A percentile compares a stretch with the other conserved stretches of the same genome.
These are phyloP conservation scores for Hippocampus abdominalis DNA, from an alignment of 2,113 vertebrate genomes.

Conservation along the genomic window DNA sequence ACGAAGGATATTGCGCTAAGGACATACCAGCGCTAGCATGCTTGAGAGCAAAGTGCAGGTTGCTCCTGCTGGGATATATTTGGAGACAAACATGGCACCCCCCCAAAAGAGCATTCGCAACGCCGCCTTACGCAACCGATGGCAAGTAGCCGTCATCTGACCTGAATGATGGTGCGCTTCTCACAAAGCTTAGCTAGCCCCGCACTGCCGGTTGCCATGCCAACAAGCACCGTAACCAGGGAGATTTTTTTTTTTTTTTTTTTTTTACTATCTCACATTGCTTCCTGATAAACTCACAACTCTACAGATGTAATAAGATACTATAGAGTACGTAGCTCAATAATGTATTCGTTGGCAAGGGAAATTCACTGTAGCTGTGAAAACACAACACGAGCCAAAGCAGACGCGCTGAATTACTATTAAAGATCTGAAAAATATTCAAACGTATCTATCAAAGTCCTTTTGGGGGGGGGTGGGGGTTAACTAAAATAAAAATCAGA, in stretches of 20 bases:
- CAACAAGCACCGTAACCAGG: conserved; percentile 40
- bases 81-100: neutral
- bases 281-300: neutral
- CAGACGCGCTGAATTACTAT: neutral
- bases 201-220: conserved; percentile 45
- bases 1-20: too few relatives aligned
- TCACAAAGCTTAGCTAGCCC: conserved; percentile 28
- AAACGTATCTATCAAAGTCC: too few relatives aligned
- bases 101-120: neutral
- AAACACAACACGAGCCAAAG: neutral
- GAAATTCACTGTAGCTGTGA: neutral
- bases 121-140: neutral
- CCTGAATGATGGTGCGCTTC: conserved; percentile 20
- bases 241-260: conserved; percentile 22
- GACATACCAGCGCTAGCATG: too few relatives aligned
- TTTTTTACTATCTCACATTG: neutral
- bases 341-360: neutral
- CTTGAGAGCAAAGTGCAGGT: too few relatives aligned
- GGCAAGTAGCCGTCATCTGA: conserved; percentile 1
- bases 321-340: neutral
- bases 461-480: too few relatives aligned
- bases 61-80: neutral
- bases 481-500: neutral
- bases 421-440: neutral
- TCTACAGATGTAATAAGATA: neutral